These are phyloP conservation scores for Asarcornis scutulata DNA, from an alignment of 2,113 vertebrate species.

Conservation along the genomic window DNA sequence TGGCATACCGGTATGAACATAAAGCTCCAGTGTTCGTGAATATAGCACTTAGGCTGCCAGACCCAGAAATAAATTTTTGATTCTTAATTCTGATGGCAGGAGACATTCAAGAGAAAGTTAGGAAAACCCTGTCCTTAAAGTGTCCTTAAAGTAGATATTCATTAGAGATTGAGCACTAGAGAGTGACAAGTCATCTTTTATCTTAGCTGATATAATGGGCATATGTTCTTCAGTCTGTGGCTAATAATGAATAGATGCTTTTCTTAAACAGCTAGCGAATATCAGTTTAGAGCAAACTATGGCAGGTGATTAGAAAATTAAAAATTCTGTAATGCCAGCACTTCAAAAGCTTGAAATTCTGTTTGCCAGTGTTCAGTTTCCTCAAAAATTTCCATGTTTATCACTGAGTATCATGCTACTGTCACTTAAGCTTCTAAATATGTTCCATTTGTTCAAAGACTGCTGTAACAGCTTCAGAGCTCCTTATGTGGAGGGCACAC, in stretches of 20 bases:
- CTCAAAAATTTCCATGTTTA: not conserved
- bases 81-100: not conserved
- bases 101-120: not conserved
- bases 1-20: not conserved
- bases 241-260: not conserved
- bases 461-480: not conserved
- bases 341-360: not conserved
- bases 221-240: not conserved
- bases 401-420: not conserved
- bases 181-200: not conserved
- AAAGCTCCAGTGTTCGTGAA: not conserved
- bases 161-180: not conserved
- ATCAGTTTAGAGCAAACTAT: not conserved
- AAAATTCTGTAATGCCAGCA: not conserved
- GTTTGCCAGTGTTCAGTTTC: not conserved
- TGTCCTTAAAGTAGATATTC: not conserved
- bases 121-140: not conserved
- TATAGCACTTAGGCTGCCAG: not conserved
- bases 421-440: not conserved
- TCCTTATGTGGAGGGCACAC: not conserved
- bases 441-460: not conserved
- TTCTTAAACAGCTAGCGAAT: not conserved
- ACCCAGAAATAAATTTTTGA: not conserved
- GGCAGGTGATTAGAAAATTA: not conserved
- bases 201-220: not conserved